These are phyloP conservation scores for zebrafish (Danio rerio) DNA, from an alignment of 2,113 vertebrate species.

Conservation along the genomic window DNA sequence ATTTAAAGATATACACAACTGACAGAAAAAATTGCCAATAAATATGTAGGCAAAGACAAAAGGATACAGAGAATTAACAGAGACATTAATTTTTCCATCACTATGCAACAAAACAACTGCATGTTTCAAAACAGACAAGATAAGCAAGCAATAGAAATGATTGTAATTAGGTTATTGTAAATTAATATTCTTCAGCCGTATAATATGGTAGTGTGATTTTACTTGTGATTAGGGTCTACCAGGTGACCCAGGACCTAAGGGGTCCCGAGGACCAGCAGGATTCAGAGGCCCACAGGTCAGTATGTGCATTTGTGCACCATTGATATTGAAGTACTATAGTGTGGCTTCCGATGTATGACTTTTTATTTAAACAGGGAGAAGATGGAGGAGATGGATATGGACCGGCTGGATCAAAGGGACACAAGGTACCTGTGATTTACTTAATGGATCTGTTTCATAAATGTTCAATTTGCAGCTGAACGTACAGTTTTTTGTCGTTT, in stretches of 20 bases:
- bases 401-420: conserved; percentile 74
- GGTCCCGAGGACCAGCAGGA: conserved; percentile 73
- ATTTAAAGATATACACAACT: no score
- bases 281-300: conserved; percentile 79
- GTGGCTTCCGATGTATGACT: background rate
- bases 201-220: background rate
- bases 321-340: background rate
- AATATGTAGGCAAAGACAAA: no score
- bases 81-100: no score
- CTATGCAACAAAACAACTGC: no score
- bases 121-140: background rate
- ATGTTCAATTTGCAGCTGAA: no score
- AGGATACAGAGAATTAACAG: no score
- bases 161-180: no score
- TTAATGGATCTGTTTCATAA: no score
- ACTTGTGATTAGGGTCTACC: conserved; percentile 17
- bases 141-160: background rate
- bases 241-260: conserved; percentile 73
- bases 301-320: conserved; percentile 8
- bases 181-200: background rate
- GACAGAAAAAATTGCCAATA: no score
- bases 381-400: conserved; percentile 73
- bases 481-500: no score
- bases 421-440: conserved; percentile 66
- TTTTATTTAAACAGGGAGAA: conserved; percentile 56